Base-by-base conservation (phyloP, 2,797 vertebrate genomes). In the Channallabes apus region DNA sequence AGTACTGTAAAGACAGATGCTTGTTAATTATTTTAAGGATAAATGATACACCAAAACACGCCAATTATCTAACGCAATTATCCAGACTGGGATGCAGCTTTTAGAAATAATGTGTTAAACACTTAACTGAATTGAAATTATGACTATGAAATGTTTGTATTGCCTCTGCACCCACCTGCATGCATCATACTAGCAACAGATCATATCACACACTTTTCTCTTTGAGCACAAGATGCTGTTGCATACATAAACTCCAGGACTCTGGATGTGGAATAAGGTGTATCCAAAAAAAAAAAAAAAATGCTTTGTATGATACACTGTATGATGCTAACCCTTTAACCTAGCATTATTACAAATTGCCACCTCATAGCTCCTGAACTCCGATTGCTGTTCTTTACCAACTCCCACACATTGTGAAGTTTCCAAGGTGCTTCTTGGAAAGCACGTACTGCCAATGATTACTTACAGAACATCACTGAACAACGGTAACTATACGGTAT, bases 11-110 rank as follows among this genome's bases (percentile, higher is more conserved):
- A 65, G 38, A 64, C 61, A 27, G 51, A 54, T 3, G 24, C 2
- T 20, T 80, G 24, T 62, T 80, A 51, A 80, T 67, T 65, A 51
- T 80, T 80, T 64, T 41, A 24, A 38, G 22, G 17, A 15, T 46
- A 51, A 27, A 80, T 27, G 8, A 79, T n/a, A 7, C 6, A 46
- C 24, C n/a, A 46, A 46, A 64, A 5, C 8, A 58, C 22, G 27
- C 22, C 35, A 64, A 46, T 46, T 41, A 22, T 67, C 32, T 32
- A 7, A 22, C 2, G 54, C 1, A 67, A 54, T 81, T 67, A 81
- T 20, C n/a, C 41, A 65, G 17, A 29, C 41, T 65, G 18, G 2
- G 38, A 80, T 41, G 12, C 17, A 51, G 78, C 79, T 81, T 81
- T 81, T 29, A 67, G n/a, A 27, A 67, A 29, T 3, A 54, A 22